A percentile compares a stretch with the other conserved stretches of the same genome.
Conservation (phyloP, 2,888 invertebrate species). For the Diabrotica balteata region DNA sequence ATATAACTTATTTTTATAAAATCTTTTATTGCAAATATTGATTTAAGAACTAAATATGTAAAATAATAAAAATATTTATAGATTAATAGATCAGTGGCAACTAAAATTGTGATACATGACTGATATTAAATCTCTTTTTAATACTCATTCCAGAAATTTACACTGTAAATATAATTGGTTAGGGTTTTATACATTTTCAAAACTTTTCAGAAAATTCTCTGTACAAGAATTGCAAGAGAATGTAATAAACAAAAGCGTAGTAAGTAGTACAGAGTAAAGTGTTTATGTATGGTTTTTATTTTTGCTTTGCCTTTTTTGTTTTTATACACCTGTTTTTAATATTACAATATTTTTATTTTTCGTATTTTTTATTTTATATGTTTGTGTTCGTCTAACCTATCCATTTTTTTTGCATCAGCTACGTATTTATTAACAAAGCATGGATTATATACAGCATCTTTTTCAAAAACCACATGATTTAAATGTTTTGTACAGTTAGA, state of each 20-base stretch:
- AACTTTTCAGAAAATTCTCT: conserved; percentile 29
- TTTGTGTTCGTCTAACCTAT: conserved; percentile 45
- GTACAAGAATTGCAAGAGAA: conserved; percentile 29
- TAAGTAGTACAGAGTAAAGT: conserved; percentile 23
- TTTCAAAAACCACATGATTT: too few species aligned
- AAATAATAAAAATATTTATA: too few species aligned
- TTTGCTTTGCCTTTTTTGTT: conserved; percentile 31
- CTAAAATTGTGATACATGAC: too few species aligned
- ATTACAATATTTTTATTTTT: conserved; percentile 23
- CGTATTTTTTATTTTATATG: conserved; percentile 45
- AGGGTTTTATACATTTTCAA: too few species aligned
- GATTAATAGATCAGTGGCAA: too few species aligned
- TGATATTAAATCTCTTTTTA: too few species aligned
- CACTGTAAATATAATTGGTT: too few species aligned
- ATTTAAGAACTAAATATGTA: too few species aligned
- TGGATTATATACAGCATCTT: neutral
- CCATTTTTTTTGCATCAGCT: conserved; percentile 19
- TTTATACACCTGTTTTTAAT: conserved; percentile 13
- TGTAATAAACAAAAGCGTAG: conserved; percentile 31
- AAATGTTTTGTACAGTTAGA: too few species aligned
- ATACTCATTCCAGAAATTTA: too few species aligned
- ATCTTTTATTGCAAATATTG: too few species aligned
- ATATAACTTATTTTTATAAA: too few species aligned
- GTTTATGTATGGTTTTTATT: conserved; percentile 20
- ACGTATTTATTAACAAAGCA: neutral